Evolutionary conservation across 2,888 invertebrate genomes (phyloP).

Genomic region (Siphlonurus alternatus): DNA sequence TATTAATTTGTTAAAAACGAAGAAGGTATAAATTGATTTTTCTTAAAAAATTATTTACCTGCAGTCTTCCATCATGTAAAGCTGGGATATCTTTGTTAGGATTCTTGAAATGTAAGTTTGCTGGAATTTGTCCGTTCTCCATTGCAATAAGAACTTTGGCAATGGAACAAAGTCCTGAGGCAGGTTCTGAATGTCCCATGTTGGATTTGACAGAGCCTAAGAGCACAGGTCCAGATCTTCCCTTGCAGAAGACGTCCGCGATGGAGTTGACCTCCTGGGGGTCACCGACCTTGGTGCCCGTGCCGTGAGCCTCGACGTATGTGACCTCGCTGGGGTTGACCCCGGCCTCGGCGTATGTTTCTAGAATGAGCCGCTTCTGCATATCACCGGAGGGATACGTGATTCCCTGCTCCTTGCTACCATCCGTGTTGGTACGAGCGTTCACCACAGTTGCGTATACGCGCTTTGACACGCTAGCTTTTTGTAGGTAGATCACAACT

Average conservation of each 20-base stretch:
- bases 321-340: conserved; percentile 66
- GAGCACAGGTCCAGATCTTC: conserved; percentile 58
- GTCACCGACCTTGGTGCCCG: conserved; percentile 97
- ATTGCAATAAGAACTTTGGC: conserved; percentile 86
- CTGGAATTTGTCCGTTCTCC: conserved; percentile 78
- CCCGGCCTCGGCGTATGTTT: conserved; percentile 70
- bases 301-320: conserved; percentile 97
- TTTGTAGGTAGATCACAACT: conserved; percentile 67
- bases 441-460: conserved; percentile 77
- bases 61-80: conserved; percentile 73
- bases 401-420: conserved; percentile 77
- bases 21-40: conserved; percentile 2
- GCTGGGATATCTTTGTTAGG: conserved; percentile 88
- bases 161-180: conserved; percentile 76
- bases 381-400: conserved; percentile 66
- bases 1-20: no score
- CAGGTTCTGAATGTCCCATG: conserved; percentile 96
- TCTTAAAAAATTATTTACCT: conserved; percentile 28
- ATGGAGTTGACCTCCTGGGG: conserved; percentile 95
- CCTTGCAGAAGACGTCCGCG: conserved; percentile 76
- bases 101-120: conserved; percentile 70
- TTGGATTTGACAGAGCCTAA: conserved; percentile 96
- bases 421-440: conserved; percentile 85
- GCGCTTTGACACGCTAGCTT: conserved; percentile 52
- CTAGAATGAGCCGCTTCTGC: conserved; percentile 65